Evolutionary conservation across 92 coral and sea anemone species (phyloP), one percentile per base, ranked within the genome.

Genomic region (Heliopora coerulea): DNA sequence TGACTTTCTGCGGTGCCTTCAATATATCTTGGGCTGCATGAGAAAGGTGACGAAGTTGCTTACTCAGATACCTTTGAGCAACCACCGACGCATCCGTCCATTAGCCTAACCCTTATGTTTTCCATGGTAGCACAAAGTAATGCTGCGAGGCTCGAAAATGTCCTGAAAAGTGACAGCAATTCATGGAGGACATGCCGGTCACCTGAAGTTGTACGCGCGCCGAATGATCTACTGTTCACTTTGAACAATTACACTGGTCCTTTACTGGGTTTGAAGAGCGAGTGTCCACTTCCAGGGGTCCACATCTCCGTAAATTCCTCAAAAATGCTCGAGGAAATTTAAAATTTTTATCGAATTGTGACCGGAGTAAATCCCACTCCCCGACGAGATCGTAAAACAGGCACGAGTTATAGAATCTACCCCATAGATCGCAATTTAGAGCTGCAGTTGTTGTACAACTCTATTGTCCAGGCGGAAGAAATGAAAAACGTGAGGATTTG

Each of bases 11-110:
- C n/a, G 52, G 77, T 33, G 56, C 63, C n/a, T 70, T 70, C 42
- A 70, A 70, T n/a, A 11, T 52, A 70, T n/a, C 77, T 70, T 34
- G 49, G 77, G 24, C 77, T 70, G 29, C 62, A 29, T 8, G 77
- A 70, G 37, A 50, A 39, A 11, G 50, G 32, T 8, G 29, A 52
- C 28, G 61, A 56, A 17, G 3, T 46, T 2, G 52, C 15, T 15
- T 37, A 4, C 42, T 37, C 6, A 4, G 20, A 17, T 17, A 2
- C 30, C 40, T 14, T 34, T 15, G 77, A 70, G 11, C 61, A 49
- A 23, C 39, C 24, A 20, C 77, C 63, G 35, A 20, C 14, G 24
- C 11, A 1, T 68, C 75, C 60, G 28, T 68, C 61, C 21, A 32
- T 54, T 1, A 30, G 62, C 29, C 8, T 70, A 0, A 70, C 77